phyloP scores from a whole-genome alignment of 2,888 invertebrate genomes.

The Sphaerophoria rueppellii region DNA sequence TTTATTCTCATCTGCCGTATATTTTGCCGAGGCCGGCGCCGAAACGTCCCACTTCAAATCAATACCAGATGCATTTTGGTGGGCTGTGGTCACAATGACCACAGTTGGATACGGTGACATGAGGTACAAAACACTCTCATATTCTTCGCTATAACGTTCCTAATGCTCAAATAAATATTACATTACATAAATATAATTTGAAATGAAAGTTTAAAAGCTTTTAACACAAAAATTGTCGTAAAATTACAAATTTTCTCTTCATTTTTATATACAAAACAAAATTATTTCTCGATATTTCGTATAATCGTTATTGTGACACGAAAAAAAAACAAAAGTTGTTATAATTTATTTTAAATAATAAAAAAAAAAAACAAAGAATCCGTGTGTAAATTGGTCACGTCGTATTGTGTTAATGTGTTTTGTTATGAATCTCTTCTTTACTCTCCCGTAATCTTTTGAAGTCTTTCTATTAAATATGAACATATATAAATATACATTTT shows the following conservation, averaged over 20 bases:
- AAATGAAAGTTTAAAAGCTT: conserved; percentile 65
- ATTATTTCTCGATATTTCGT: conserved; percentile 74
- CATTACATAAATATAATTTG: conserved; percentile 62
- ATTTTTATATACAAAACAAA: conserved; percentile 55
- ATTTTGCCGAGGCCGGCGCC: conserved; percentile 99
- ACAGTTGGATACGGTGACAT: conserved; percentile 99
- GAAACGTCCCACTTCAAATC: conserved; percentile 99
- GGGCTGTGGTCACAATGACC: conserved; percentile 99
- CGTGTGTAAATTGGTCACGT: conserved; percentile 74
- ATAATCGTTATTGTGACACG: conserved; percentile 68
- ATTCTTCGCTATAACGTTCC: conserved; percentile 63
- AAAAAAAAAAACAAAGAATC: conserved; percentile 64
- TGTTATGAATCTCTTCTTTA: conserved; percentile 74
- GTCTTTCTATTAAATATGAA: conserved; percentile 71
- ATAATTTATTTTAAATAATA: conserved; percentile 34
- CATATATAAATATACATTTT: conserved; percentile 68
- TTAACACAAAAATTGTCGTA: conserved; percentile 68
- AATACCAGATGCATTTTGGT: conserved; percentile 99
- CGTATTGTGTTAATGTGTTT: conserved; percentile 74
- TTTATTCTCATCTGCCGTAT: conserved; percentile 99
- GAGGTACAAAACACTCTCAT: conserved; percentile 85
- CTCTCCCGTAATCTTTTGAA: conserved; percentile 72
- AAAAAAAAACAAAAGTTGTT: conserved; percentile 59
- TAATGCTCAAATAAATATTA: conserved; percentile 66
- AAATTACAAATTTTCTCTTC: conserved; percentile 48